phyloP scores from a whole-genome alignment of 2,113 vertebrate species.

The Thamnaconus septentrionalis region DNA sequence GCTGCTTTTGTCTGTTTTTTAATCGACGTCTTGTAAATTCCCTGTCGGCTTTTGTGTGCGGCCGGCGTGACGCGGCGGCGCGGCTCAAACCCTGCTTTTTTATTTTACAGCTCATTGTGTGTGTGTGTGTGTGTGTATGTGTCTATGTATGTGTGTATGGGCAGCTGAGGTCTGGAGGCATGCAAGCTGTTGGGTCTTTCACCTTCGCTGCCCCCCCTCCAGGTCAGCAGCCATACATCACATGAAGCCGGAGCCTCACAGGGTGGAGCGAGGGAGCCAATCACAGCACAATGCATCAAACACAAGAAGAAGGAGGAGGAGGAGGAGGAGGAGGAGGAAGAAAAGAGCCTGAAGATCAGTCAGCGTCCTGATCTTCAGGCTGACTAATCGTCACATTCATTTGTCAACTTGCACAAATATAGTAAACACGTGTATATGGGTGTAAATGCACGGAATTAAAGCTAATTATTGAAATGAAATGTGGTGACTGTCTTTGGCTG shows the following conservation, averaged over 20 bases:
- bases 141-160: conserved; percentile 32
- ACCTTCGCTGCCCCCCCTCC: conserved; percentile 60
- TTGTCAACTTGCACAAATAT: no score
- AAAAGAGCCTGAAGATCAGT: no score
- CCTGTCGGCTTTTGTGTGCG: conserved; percentile 31
- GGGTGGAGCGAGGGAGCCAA: conserved; percentile 60
- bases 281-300: conserved; percentile 49
- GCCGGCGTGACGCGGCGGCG: conserved; percentile 23
- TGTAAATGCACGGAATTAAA: no score
- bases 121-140: no score
- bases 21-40: conserved; percentile 6
- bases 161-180: conserved; percentile 72
- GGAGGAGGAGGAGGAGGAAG: no score
- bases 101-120: conserved; percentile 41
- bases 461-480: no score
- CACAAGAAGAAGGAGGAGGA: no score
- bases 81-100: conserved; percentile 48
- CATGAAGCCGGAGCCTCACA: conserved; percentile 53
- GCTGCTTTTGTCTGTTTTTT: background rate
- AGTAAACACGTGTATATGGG: no score
- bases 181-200: conserved; percentile 72
- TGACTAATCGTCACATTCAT: no score
- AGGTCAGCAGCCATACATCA: conserved; percentile 66
- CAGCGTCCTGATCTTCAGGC: no score
- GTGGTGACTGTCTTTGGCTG: no score